Percentiles rank a stretch among this genome's conserved stretches.
Conservation (phyloP, 1,140 invertebrate species). For the Drosophila rufa region DNA sequence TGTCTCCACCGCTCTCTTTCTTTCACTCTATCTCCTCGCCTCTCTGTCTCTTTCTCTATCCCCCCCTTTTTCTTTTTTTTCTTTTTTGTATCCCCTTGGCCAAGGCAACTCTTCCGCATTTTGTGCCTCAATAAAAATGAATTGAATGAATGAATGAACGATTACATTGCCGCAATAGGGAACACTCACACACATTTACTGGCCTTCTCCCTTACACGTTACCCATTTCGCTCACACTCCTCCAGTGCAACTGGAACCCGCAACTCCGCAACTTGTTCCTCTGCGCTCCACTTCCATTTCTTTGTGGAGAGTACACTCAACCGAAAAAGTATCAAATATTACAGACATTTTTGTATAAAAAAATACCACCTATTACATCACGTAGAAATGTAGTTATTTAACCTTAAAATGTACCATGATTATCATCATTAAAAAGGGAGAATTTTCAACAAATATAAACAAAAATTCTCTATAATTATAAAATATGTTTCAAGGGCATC, state of each 20-base stretch:
- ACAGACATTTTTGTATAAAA: not conserved
- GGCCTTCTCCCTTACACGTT: not conserved
- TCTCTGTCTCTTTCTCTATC: not conserved
- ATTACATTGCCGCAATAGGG: conserved; percentile 51
- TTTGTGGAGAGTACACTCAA: conserved; percentile 5
- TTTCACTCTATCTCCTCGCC: not conserved
- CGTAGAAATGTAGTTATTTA: no score
- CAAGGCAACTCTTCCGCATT: conserved; percentile 45
- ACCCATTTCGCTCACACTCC: not conserved
- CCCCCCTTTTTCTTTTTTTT: not conserved
- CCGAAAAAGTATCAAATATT: not conserved
- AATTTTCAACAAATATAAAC: no score
- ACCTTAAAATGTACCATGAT: no score
- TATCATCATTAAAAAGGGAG: no score
- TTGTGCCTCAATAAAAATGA: conserved; percentile 45
- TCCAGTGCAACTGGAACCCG: conserved; percentile 14
- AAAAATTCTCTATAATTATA: no score
- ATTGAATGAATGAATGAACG: conserved; percentile 65
- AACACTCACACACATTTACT: conserved; percentile 8
- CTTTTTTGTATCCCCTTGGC: conserved; percentile 5
- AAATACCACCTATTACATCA: no score
- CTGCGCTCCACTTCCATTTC: conserved; percentile 37
- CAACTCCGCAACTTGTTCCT: conserved; percentile 36
- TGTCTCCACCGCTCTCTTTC: not conserved
- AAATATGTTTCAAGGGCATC: no score